Conservation (phyloP, 2,113 vertebrate genomes). For the Amia ocellicauda region DNA sequence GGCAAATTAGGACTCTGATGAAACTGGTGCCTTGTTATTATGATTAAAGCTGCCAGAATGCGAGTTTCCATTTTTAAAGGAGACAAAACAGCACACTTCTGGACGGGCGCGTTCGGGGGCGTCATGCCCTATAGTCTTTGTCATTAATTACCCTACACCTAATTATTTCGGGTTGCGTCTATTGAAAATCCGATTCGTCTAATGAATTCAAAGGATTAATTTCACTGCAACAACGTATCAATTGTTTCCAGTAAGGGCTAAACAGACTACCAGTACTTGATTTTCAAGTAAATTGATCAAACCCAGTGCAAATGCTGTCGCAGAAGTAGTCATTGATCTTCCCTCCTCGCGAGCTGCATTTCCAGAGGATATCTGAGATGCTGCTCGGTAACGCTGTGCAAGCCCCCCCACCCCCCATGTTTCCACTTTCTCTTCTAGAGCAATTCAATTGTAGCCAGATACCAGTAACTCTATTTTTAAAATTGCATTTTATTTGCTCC, state of each 20-base stretch:
- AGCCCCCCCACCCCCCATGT: constrained; percentile 50
- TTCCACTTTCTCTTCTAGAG: constrained; percentile 56
- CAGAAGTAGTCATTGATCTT: constrained; percentile 77
- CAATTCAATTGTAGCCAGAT: constrained; percentile 78
- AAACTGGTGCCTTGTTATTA: constrained; percentile 31
- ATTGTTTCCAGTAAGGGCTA: constrained; percentile 80
- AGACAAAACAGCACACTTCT: constrained; percentile 26
- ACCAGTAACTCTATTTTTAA: constrained; percentile 69
- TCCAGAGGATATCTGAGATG: constrained; percentile 79
- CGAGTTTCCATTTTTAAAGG: constrained; percentile 39
- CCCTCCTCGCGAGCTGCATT: constrained; percentile 65
- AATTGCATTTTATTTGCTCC: constrained; percentile 49
- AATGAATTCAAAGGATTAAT: constrained; percentile 88
- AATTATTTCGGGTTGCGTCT: constrained; percentile 74
- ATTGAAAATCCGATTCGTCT: constrained; percentile 80
- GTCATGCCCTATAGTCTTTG: constrained; percentile 50
- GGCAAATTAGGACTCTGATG: constrained; percentile 31
- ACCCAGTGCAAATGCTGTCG: constrained; percentile 69
- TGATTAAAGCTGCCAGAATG: constrained; percentile 41
- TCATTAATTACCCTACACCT: constrained; percentile 64
- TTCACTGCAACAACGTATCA: constrained; percentile 82
- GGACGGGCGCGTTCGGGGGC: constrained; percentile 28
- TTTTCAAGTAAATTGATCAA: constrained; percentile 86
- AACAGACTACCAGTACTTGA: constrained; percentile 54
- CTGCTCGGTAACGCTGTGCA: constrained; percentile 61